A percentile compares a stretch with the other conserved stretches of the same genome.
Conservation (phyloP, 2,797 vertebrate species). For the Gambelia wislizenii region DNA sequence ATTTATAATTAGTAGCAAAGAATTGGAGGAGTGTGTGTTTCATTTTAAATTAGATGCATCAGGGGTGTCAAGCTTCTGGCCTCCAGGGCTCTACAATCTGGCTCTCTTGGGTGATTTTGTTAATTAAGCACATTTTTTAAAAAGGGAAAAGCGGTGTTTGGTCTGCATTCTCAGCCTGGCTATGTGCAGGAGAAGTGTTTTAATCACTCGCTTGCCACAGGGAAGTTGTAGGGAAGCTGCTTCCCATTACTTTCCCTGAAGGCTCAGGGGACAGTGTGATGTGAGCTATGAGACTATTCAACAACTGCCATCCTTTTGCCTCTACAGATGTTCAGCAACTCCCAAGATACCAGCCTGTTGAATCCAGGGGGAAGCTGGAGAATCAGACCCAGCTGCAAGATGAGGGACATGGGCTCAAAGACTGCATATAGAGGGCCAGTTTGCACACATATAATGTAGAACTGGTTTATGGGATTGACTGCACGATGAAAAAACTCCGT, state of each 20-base stretch:
- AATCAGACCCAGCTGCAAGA: not conserved
- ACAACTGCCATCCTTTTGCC: not conserved
- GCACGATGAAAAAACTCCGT: too few species aligned
- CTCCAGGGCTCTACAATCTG: not conserved
- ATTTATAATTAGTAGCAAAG: conserved; percentile 17
- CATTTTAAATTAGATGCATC: conserved; percentile 27
- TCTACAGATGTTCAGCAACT: conserved; percentile 10
- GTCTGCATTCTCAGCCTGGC: not conserved
- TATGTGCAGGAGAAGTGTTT: conserved; percentile 22
- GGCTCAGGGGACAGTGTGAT: conserved; percentile 12
- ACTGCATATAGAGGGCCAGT: not conserved
- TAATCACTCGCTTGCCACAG: conserved; percentile 35
- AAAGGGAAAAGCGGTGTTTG: conserved; percentile 18
- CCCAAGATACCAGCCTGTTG: not conserved
- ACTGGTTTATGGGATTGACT: not conserved
- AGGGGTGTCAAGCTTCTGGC: conserved; percentile 15
- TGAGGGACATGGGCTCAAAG: not conserved
- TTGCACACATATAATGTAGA: not conserved
- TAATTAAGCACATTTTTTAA: conserved; percentile 19
- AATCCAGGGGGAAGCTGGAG: not conserved
- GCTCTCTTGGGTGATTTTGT: conserved; percentile 7
- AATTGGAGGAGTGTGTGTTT: conserved; percentile 7
- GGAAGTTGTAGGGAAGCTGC: conserved; percentile 13
- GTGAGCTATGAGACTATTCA: not conserved
- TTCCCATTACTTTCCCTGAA: conserved; percentile 5